Conservation (phyloP, 2,888 invertebrate species). For the Polia nebulosa region DNA sequence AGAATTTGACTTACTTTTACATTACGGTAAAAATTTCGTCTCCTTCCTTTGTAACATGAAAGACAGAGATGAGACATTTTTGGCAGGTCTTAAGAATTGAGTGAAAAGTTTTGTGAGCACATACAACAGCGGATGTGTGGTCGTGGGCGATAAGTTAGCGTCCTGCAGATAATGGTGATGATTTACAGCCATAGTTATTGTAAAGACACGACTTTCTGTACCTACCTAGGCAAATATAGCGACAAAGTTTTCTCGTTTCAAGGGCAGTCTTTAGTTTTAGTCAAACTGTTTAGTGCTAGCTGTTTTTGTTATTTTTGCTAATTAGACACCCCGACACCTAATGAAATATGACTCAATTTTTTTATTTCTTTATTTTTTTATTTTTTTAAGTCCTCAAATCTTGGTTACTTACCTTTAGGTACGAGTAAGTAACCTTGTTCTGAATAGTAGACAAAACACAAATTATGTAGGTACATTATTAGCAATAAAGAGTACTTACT, state of each 20-base stretch:
- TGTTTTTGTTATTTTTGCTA: background rate
- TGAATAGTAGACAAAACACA: background rate
- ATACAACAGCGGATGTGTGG: constrained; percentile 36
- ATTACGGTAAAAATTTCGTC: constrained; percentile 60
- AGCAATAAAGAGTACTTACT: background rate
- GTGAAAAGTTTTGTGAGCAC: constrained; percentile 49
- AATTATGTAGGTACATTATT: background rate
- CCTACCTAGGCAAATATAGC: background rate
- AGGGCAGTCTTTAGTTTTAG: constrained; percentile 7
- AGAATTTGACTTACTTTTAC: constrained; percentile 61
- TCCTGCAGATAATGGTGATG: constrained; percentile 37
- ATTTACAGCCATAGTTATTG: constrained; percentile 10
- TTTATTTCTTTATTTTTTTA: too few species aligned
- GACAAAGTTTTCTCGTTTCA: constrained; percentile 5
- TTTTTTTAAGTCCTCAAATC: too few species aligned
- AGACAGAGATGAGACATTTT: constrained; percentile 44
- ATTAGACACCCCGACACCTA: background rate
- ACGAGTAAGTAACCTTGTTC: background rate
- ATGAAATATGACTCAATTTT: too few species aligned
- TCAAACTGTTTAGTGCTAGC: background rate
- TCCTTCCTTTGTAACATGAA: constrained; percentile 22
- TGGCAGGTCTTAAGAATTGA: constrained; percentile 33
- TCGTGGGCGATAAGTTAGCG: constrained; percentile 45
- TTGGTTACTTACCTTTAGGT: too few species aligned
- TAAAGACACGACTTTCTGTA: constrained; percentile 4